These are phyloP conservation scores for Trissolcus basalis DNA, from an alignment of 1,140 invertebrate genomes.

Conservation along the genomic window DNA sequence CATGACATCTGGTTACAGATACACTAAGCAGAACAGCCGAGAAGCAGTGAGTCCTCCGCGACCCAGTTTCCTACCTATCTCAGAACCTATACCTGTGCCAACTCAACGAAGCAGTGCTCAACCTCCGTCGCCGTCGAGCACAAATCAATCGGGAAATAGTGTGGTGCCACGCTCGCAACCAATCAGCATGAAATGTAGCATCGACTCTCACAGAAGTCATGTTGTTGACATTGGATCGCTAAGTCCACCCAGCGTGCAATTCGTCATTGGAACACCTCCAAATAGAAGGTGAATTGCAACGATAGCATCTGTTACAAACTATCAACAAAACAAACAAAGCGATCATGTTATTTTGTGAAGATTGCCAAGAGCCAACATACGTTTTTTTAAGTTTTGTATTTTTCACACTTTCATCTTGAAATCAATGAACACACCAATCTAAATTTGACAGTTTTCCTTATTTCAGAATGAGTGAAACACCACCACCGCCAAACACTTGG, in stretches of 20 bases:
- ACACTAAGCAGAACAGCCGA: conserved; percentile 68
- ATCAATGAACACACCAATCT: conserved; percentile 3
- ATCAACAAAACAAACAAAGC: too few species aligned
- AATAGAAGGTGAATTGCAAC: conserved; percentile 78
- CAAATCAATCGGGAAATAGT: conserved; percentile 65
- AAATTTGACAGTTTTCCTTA: not conserved
- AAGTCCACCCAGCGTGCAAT: conserved; percentile 92
- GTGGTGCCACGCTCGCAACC: conserved; percentile 87
- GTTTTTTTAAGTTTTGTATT: too few species aligned
- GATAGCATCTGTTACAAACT: too few species aligned
- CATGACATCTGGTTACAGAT: conserved; percentile 38
- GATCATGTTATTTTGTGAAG: too few species aligned
- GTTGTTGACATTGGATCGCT: conserved; percentile 88
- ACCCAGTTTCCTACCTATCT: conserved; percentile 83
- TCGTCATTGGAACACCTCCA: conserved; percentile 93
- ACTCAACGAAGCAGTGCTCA: conserved; percentile 79
- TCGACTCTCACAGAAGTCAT: conserved; percentile 80
- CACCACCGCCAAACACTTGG: conserved; percentile 87
- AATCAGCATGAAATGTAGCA: conserved; percentile 84
- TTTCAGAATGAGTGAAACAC: conserved; percentile 78
- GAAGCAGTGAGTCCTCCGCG: conserved; percentile 79
- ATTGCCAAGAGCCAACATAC: too few species aligned
- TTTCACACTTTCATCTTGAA: not conserved
- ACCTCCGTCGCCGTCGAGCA: conserved; percentile 67
- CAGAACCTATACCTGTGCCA: conserved; percentile 88